Percentiles rank a stretch among this genome's conserved stretches.
Evolutionary conservation across 2,888 invertebrate species (phyloP).

Genomic region (Colostygia pectinataria): DNA sequence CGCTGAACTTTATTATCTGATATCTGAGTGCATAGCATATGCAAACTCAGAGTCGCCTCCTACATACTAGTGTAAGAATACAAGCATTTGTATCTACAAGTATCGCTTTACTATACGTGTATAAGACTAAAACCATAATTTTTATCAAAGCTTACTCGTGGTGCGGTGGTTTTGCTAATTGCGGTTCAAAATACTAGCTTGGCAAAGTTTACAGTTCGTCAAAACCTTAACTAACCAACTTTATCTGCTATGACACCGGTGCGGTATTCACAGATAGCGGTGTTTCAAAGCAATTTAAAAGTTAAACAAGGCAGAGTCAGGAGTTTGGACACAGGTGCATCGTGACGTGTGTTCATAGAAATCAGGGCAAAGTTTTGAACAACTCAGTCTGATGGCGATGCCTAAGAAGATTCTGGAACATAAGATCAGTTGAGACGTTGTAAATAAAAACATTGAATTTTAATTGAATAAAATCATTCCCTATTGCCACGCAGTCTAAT

Average conservation of each 20-base stretch:
- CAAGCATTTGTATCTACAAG: no score
- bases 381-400: constrained; percentile 42
- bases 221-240: constrained; percentile 43
- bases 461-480: no score
- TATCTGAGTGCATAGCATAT: no score
- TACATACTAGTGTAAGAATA: no score
- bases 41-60: no score
- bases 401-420: constrained; percentile 37
- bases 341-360: constrained; percentile 46
- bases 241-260: constrained; percentile 22
- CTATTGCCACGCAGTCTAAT: no score
- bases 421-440: background rate
- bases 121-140: background rate
- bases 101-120: no score
- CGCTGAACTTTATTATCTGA: no score
- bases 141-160: background rate
- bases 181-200: background rate
- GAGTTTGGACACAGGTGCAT: constrained; percentile 46
- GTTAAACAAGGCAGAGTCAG: constrained; percentile 36
- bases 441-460: background rate
- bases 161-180: constrained; percentile 6
- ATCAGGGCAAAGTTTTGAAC: constrained; percentile 49
- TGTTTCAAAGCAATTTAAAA: constrained; percentile 45
- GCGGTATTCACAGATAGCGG: constrained; percentile 23
- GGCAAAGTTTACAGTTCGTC: constrained; percentile 21